phyloP scores from a whole-genome alignment of 1,140 invertebrate species.

The Leptopilina boulardi region DNA sequence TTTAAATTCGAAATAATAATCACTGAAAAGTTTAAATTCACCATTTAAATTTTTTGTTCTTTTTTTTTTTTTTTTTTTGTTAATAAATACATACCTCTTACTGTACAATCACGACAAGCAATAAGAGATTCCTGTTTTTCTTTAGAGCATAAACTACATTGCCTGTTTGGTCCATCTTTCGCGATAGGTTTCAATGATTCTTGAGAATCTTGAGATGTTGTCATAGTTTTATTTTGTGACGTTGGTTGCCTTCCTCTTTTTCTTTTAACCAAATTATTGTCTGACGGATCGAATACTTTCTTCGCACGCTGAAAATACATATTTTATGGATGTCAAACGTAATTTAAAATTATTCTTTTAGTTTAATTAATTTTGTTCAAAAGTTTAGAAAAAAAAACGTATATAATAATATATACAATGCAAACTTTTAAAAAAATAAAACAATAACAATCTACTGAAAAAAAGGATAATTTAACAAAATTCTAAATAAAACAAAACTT shows the following conservation, averaged over 20 bases:
- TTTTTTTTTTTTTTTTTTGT: not conserved
- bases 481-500: conserved; percentile 24
- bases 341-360: not conserved
- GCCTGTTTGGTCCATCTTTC: conserved; percentile 75
- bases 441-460: conserved; percentile 34
- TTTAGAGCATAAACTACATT: conserved; percentile 73
- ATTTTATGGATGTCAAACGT: conserved; percentile 1
- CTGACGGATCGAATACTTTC: conserved; percentile 88
- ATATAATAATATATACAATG: too few relatives aligned
- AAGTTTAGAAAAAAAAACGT: too few relatives aligned
- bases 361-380: too few relatives aligned
- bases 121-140: conserved; percentile 80
- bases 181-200: conserved; percentile 63
- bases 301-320: conserved; percentile 78
- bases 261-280: conserved; percentile 82
- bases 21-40: too few relatives aligned
- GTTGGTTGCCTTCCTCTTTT: conserved; percentile 80
- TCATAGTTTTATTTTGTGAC: conserved; percentile 77
- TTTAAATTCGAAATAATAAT: too few relatives aligned
- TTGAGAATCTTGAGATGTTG: conserved; percentile 62
- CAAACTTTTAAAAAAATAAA: conserved; percentile 4
- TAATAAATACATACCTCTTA: conserved; percentile 79
- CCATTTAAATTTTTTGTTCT: not conserved
- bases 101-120: conserved; percentile 87
- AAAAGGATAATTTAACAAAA: conserved; percentile 32